Base-by-base conservation (phyloP, 2,113 vertebrate genomes). In the Gymnocephalus cernua region DNA sequence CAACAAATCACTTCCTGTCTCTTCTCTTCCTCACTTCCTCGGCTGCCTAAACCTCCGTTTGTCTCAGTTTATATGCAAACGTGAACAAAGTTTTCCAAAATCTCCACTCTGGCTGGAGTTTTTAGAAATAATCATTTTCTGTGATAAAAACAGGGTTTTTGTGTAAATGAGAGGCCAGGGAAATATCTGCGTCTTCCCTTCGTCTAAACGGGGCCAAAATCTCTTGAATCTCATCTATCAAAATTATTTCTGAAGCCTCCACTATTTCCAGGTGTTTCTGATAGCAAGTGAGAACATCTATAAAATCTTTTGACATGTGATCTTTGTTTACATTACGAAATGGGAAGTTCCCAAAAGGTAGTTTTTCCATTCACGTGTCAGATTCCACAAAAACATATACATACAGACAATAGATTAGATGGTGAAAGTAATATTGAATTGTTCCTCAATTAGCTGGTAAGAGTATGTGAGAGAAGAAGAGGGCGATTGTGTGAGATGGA, bases 401-500 rank as follows among this genome's bases (percentile, higher is more conserved):
- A n/a, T 25, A 47, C 15, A 32, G 54, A 57, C 50, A 61, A 77
- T 62, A 23, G 4, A 75, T 64, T 16, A 58, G 47, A 72, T 57
- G 23, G 27, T 32, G 57, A 74, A 57, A 61, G 79, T 59, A 53
- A 65, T 59, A 54, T 23, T 0, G 44, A 56, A 47, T 79, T 90
- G 79, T 87, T 81, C 45, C 63, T 47, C 16, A 78, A 6, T 80
- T 77, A 64, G 75, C 25, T 67, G 32, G n/a, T n/a, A n/a, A n/a
- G 14, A 79, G 67, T 74, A 68, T 81, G 80, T 15, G 25, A 7
- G 59, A 54, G 70, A 65, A 78, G 63, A 85, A 83, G 62, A 74
- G 64, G 45, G 64, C 61, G 81, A 81, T 87, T 91, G 86, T 89
- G 61, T 77, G 74, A 70, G 61, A 72, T 27, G 10, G 53, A 67